Evolutionary conservation across 2,888 invertebrate species (phyloP).

Genomic region (Acronicta aceris): DNA sequence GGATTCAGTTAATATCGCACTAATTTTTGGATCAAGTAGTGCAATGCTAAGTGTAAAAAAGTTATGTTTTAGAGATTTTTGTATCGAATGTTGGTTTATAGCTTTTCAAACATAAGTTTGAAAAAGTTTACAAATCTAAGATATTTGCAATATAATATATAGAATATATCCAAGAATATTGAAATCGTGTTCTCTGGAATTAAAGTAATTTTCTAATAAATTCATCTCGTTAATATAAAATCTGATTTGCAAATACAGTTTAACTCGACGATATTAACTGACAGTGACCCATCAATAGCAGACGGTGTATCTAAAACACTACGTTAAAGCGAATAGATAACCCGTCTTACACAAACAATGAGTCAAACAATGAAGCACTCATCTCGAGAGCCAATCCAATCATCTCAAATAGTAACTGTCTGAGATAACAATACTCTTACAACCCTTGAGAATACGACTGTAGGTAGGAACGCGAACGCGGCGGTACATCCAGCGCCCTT

Average conservation of each 20-base stretch:
- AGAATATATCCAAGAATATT: too few species aligned
- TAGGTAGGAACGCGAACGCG: slow-evolving; percentile 77
- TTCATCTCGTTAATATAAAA: too few species aligned
- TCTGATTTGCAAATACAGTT: not conserved
- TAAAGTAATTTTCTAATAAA: too few species aligned
- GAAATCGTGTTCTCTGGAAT: too few species aligned
- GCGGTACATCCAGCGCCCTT: slow-evolving; percentile 80
- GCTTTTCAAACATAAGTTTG: not conserved
- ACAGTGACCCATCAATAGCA: slow-evolving; percentile 27
- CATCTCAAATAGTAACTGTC: slow-evolving; percentile 86
- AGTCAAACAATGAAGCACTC: slow-evolving; percentile 79
- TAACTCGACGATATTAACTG: not conserved
- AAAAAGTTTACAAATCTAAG: not conserved
- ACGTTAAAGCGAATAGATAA: slow-evolving; percentile 55
- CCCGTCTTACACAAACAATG: slow-evolving; percentile 65
- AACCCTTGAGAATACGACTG: slow-evolving; percentile 85
- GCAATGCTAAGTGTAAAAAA: slow-evolving; percentile 27
- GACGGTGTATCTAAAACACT: slow-evolving; percentile 30
- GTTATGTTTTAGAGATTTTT: not conserved
- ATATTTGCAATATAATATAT: too few species aligned
- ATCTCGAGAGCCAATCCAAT: slow-evolving; percentile 84
- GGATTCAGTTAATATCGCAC: slow-evolving; percentile 24
- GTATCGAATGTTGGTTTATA: not conserved
- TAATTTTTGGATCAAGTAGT: slow-evolving; percentile 57
- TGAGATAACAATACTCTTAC: slow-evolving; percentile 78